These are phyloP conservation scores for Diplazon laetatorius DNA, from an alignment of 2,888 invertebrate species.

Conservation along the genomic window DNA sequence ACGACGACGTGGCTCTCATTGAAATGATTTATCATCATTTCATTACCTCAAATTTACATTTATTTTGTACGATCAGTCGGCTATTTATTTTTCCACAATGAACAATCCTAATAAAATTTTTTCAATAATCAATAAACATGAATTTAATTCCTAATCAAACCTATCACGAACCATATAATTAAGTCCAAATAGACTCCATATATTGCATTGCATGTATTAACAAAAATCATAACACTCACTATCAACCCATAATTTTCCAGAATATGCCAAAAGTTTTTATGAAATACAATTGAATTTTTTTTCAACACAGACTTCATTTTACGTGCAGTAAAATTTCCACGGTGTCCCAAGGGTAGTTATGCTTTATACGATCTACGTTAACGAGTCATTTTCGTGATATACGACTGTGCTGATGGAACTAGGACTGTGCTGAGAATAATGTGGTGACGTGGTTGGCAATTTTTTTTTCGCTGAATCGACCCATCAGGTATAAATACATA, in stretches of 20 bases:
- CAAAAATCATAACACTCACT: no score
- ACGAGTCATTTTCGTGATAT: not conserved
- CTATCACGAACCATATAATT: no score
- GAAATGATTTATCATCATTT: constrained; percentile 2
- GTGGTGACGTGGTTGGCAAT: not conserved
- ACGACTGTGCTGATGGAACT: constrained; percentile 1
- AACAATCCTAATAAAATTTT: no score
- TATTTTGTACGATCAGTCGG: no score
- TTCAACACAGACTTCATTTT: not conserved
- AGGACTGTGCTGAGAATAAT: no score
- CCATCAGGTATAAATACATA: constrained; percentile 14
- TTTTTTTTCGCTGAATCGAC: constrained; percentile 18
- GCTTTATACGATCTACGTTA: not conserved
- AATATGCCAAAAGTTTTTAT: not conserved
- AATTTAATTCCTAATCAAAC: no score
- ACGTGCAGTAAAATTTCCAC: not conserved
- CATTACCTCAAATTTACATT: not conserved
- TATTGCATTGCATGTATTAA: no score
- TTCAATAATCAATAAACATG: no score
- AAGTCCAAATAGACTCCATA: no score
- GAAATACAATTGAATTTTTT: not conserved
- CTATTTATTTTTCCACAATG: no score
- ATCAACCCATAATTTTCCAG: no score
- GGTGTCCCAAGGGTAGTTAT: not conserved
- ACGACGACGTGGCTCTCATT: constrained; percentile 4